These are phyloP conservation scores for Amblyteles armatorius DNA, from an alignment of 2,888 invertebrate species.

Conservation along the genomic window DNA sequence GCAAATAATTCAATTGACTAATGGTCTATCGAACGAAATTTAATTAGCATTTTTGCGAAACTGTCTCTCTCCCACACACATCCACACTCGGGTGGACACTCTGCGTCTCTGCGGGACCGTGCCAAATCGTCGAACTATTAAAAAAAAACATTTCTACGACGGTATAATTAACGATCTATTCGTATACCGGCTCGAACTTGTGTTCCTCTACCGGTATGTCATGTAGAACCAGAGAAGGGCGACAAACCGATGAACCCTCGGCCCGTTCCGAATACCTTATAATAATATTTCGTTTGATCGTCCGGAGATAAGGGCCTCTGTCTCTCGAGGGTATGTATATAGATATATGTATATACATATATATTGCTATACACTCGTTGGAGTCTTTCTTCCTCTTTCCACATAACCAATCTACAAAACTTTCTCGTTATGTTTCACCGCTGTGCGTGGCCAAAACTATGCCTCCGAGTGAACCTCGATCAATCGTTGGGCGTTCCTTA, in stretches of 20 bases:
- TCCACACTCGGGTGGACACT: not conserved
- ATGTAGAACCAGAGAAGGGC: constrained; percentile 17
- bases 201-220: constrained; percentile 1
- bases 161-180: constrained; percentile 14
- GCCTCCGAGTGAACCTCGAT: constrained; percentile 56
- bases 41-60: constrained; percentile 54
- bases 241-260: constrained; percentile 22
- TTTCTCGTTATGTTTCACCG: constrained; percentile 8
- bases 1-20: constrained; percentile 60
- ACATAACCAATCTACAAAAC: constrained; percentile 19
- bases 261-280: constrained; percentile 24
- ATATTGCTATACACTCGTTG: not conserved
- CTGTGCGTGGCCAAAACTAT: not conserved
- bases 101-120: not conserved
- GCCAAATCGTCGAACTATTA: not conserved
- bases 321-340: not conserved
- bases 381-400: constrained; percentile 18
- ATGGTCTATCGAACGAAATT: constrained; percentile 60
- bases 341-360: not conserved
- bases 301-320: constrained; percentile 32
- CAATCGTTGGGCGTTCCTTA: constrained; percentile 66
- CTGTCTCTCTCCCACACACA: not conserved
- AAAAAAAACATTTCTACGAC: not conserved
- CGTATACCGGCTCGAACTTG: not conserved
- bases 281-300: constrained; percentile 52